Percentiles rank a stretch among this genome's conserved stretches.
phyloP scores from a whole-genome alignment of 2,888 invertebrate genomes.

The Caenorhabditis afra region DNA sequence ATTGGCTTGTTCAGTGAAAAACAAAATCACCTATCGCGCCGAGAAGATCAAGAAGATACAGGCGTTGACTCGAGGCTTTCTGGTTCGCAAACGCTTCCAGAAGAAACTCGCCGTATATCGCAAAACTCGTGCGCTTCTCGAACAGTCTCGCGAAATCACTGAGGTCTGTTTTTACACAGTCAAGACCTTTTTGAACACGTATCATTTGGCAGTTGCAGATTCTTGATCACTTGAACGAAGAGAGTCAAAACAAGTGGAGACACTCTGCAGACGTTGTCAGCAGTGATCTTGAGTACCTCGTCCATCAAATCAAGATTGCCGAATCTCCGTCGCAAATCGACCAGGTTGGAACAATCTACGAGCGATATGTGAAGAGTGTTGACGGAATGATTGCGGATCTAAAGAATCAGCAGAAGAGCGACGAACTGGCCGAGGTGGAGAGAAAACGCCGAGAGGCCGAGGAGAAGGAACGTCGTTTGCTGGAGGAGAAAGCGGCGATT shows the following conservation, averaged over 20 bases:
- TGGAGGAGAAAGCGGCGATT: slow-evolving; percentile 89
- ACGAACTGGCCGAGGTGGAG: slow-evolving; percentile 88
- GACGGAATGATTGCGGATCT: slow-evolving; percentile 63
- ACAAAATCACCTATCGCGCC: slow-evolving; percentile 92
- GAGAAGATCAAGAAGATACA: slow-evolving; percentile 89
- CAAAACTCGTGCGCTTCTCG: slow-evolving; percentile 56
- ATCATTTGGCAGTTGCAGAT: slow-evolving; percentile 39
- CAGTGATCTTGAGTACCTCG: slow-evolving; percentile 53
- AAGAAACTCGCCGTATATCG: slow-evolving; percentile 65
- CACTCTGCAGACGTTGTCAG: slow-evolving; percentile 43
- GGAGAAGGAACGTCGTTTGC: slow-evolving; percentile 86
- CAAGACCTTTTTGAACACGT: no score
- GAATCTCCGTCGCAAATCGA: slow-evolving; percentile 51
- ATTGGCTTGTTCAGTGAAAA: slow-evolving; percentile 86
- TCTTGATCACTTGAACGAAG: slow-evolving; percentile 45
- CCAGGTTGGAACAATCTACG: slow-evolving; percentile 55
- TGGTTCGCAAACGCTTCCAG: slow-evolving; percentile 85
- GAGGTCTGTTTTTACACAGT: slow-evolving; percentile 53
- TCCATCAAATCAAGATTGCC: slow-evolving; percentile 47
- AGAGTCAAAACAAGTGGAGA: slow-evolving; percentile 58
- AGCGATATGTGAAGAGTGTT: slow-evolving; percentile 63
- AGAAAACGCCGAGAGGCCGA: slow-evolving; percentile 89
- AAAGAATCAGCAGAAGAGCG: slow-evolving; percentile 62
- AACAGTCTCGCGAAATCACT: slow-evolving; percentile 62
- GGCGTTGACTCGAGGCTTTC: slow-evolving; percentile 89